Percentiles rank a stretch among this genome's conserved stretches.
phyloP scores from a whole-genome alignment of 2,888 invertebrate genomes.

The Acleris cristana region DNA sequence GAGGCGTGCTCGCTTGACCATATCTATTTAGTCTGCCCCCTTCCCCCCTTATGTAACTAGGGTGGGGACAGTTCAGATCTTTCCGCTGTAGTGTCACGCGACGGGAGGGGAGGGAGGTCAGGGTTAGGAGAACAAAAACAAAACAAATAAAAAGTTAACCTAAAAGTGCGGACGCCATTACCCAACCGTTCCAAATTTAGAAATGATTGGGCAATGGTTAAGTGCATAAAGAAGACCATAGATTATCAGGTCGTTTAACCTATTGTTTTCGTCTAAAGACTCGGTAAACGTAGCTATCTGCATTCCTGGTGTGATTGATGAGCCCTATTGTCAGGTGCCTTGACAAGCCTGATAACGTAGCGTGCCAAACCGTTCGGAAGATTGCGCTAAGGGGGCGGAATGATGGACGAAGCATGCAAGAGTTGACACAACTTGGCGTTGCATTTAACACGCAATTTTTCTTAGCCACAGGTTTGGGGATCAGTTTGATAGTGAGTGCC shows the following conservation, averaged over 20 bases:
- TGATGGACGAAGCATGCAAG: constrained; percentile 47
- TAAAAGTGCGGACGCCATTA: constrained; percentile 56
- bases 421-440: constrained; percentile 33
- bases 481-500: constrained; percentile 11
- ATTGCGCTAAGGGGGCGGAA: constrained; percentile 57
- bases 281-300: constrained; percentile 59
- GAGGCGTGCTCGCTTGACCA: constrained; percentile 58
- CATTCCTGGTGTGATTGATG: constrained; percentile 75
- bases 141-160: constrained; percentile 46
- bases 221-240: constrained; percentile 36
- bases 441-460: constrained; percentile 29
- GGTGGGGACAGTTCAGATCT: constrained; percentile 53
- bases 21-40: constrained; percentile 54
- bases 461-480: constrained; percentile 8
- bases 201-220: constrained; percentile 37
- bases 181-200: constrained; percentile 31
- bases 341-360: constrained; percentile 65
- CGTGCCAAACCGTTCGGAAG: constrained; percentile 70
- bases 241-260: constrained; percentile 46
- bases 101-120: constrained; percentile 47
- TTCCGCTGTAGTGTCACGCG: constrained; percentile 47
- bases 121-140: constrained; percentile 48
- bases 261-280: constrained; percentile 69
- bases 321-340: constrained; percentile 72
- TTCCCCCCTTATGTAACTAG: constrained; percentile 49